These are phyloP conservation scores for Conger conger DNA, from an alignment of 2,113 vertebrate species.

Conservation along the genomic window DNA sequence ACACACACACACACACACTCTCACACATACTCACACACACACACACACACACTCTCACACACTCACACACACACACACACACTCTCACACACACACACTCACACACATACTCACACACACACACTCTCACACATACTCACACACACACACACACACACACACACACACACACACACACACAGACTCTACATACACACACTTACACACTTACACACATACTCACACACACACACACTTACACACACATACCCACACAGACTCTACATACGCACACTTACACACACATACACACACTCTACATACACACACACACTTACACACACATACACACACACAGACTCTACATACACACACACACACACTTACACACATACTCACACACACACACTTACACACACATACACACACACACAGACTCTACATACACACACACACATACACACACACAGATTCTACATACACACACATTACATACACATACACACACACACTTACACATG, in stretches of 20 bases:
- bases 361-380: too few species aligned
- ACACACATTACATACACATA: neutral
- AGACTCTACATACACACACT: too few species aligned
- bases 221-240: too few species aligned
- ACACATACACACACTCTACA: neutral
- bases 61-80: conserved; percentile 1
- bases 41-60: conserved; percentile 1
- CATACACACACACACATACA: too few species aligned
- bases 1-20: neutral
- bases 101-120: neutral
- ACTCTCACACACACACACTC: conserved; percentile 5
- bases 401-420: too few species aligned
- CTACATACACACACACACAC: too few species aligned
- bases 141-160: neutral
- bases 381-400: neutral
- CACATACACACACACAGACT: neutral
- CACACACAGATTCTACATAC: too few species aligned
- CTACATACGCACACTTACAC: conserved; percentile 12
- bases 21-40: neutral
- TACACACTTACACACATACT: too few species aligned
- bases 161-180: neutral
- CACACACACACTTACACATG: conserved; percentile 1
- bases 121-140: neutral
- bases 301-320: neutral
- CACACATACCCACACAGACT: conserved; percentile 2